Evolutionary conservation across 2,888 invertebrate genomes (phyloP).

Genomic region (Nyleta sp.): DNA sequence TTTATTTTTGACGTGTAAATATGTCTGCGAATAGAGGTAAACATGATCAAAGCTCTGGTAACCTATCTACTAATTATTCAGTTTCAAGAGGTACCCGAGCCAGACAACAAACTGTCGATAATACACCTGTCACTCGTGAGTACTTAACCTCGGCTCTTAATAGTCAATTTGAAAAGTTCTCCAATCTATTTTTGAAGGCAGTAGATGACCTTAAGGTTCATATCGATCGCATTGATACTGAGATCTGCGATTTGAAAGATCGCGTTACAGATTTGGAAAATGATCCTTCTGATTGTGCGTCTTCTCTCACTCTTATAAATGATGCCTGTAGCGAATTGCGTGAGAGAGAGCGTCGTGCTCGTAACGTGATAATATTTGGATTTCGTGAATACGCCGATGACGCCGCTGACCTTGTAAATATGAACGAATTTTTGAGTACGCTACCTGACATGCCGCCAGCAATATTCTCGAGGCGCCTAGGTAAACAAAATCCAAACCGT

Average conservation of each 20-base stretch:
- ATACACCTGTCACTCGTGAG: not conserved
- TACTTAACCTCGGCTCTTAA: not conserved
- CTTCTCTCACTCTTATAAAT: not conserved
- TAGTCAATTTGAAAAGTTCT: not conserved
- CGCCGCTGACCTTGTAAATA: not conserved
- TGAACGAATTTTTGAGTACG: slow-evolving; percentile 5
- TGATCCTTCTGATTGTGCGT: not conserved
- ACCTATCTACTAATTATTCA: too few relatives aligned
- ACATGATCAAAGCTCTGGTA: too few relatives aligned
- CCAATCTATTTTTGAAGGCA: not conserved
- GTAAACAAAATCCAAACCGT: not conserved
- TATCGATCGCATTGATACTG: not conserved
- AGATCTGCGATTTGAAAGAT: not conserved
- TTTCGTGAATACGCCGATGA: not conserved
- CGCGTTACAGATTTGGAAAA: not conserved
- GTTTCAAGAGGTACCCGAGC: too few relatives aligned
- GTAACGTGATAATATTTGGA: not conserved
- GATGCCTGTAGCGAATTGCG: slow-evolving; percentile 1
- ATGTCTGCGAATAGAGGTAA: too few relatives aligned
- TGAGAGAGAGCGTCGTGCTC: slow-evolving; percentile 1
- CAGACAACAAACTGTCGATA: not conserved
- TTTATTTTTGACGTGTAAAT: too few relatives aligned
- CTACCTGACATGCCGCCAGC: not conserved
- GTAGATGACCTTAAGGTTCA: not conserved
- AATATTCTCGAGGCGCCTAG: not conserved